phyloP scores from a whole-genome alignment of 2,113 vertebrate genomes.

The Loxodonta africana region DNA sequence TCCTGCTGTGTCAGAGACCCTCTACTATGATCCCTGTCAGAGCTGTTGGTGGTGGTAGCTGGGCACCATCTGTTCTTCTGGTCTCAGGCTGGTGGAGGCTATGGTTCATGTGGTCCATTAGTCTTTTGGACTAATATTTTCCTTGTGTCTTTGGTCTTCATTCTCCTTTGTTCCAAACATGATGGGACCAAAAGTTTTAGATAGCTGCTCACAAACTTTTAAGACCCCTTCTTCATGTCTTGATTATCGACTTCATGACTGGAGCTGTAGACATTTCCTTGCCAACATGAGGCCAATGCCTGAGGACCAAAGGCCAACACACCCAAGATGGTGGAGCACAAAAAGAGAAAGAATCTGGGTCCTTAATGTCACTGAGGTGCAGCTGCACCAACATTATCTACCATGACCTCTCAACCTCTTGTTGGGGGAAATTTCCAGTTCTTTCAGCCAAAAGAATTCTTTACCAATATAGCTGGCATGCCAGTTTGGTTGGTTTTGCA shows the following conservation, averaged over 20 bases:
- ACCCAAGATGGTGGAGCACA: neutral
- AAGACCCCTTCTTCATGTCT: neutral
- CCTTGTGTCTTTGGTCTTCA: too few species aligned
- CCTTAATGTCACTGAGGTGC: neutral
- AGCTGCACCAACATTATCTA: neutral
- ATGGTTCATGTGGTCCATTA: too few species aligned
- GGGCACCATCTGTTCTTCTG: too few species aligned
- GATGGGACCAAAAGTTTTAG: too few species aligned
- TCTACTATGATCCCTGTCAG: too few species aligned
- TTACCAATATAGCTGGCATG: neutral
- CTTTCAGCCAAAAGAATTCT: slow-evolving; percentile 20
- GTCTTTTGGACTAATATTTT: too few species aligned
- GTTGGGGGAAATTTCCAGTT: slow-evolving; percentile 36
- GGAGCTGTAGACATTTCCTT: neutral
- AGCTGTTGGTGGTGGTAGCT: too few species aligned
- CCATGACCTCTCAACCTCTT: slow-evolving; percentile 12
- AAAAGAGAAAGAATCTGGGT: slow-evolving; percentile 42
- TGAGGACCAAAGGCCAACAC: neutral
- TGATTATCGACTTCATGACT: neutral
- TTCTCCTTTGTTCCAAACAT: too few species aligned
- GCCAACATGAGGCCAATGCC: neutral
- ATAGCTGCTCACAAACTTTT: too few species aligned
- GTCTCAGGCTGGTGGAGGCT: too few species aligned
- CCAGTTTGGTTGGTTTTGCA: slow-evolving; percentile 40
- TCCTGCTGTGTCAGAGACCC: too few species aligned